These are phyloP conservation scores for Eumacrocentrus americanus DNA, from an alignment of 2,888 invertebrate species.

Conservation along the genomic window DNA sequence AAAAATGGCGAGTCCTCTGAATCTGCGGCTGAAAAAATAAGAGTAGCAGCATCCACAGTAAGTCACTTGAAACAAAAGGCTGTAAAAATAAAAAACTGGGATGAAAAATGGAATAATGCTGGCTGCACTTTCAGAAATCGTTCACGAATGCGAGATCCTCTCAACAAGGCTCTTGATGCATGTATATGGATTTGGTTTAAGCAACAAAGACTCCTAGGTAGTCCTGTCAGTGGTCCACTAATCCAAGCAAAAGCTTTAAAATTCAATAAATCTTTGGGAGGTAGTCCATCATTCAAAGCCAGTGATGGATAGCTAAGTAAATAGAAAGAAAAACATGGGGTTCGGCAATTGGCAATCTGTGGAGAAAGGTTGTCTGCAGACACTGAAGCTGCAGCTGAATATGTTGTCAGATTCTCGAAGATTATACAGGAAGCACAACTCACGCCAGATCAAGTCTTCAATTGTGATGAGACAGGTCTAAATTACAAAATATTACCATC, in stretches of 20 bases:
- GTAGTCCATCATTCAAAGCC: background rate
- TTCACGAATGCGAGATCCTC: background rate
- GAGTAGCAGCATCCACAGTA: too few relatives aligned
- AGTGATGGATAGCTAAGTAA: background rate
- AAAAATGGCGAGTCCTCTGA: too few relatives aligned
- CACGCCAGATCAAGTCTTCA: slow-evolving; percentile 5
- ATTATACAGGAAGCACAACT: background rate
- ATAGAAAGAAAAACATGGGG: slow-evolving; percentile 2
- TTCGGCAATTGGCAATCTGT: background rate
- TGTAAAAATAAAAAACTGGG: too few relatives aligned
- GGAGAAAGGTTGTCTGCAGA: background rate
- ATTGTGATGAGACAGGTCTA: slow-evolving; percentile 8
- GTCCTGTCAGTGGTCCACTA: background rate
- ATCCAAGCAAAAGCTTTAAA: background rate
- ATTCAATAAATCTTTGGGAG: background rate
- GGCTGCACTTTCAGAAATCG: too few relatives aligned
- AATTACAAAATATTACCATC: background rate
- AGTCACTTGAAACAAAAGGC: too few relatives aligned
- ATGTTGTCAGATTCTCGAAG: background rate
- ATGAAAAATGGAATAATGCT: too few relatives aligned
- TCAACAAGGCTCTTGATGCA: background rate
- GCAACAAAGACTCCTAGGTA: background rate
- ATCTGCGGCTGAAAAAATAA: too few relatives aligned
- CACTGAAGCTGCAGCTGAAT: background rate
- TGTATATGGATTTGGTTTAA: background rate